These are phyloP conservation scores for Lasius fuliginosus DNA, from an alignment of 2,888 invertebrate species.

Conservation along the genomic window DNA sequence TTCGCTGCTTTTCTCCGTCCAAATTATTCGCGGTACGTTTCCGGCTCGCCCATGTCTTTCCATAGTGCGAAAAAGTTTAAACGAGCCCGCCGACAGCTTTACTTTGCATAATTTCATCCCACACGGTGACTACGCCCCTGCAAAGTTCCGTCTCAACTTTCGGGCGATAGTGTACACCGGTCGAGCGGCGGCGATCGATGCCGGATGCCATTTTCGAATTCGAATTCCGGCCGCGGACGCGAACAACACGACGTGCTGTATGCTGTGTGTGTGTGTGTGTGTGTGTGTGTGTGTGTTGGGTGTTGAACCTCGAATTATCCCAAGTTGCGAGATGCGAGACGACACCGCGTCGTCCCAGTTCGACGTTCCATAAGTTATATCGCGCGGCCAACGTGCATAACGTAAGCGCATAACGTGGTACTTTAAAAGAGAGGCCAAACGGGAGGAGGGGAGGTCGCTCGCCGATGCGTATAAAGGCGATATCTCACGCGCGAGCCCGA, in stretches of 20 bases:
- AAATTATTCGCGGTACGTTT: neutral
- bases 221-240: conserved; percentile 46
- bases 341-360: conserved; percentile 13
- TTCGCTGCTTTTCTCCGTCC: neutral
- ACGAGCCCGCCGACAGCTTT: conserved; percentile 16
- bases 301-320: conserved; percentile 35
- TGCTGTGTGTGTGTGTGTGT: neutral
- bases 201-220: conserved; percentile 54
- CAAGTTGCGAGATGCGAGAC: conserved; percentile 8
- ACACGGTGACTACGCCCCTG: conserved; percentile 43
- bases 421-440: conserved; percentile 65
- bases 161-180: conserved; percentile 43
- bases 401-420: conserved; percentile 50
- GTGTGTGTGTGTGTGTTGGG: neutral
- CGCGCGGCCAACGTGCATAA: conserved; percentile 64
- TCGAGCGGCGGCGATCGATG: conserved; percentile 43
- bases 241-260: neutral
- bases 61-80: conserved; percentile 23
- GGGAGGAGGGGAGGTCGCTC: conserved; percentile 28
- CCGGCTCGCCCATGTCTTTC: neutral
- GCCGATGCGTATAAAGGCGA: conserved; percentile 49
- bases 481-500: conserved; percentile 42
- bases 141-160: conserved; percentile 46
- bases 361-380: conserved; percentile 29
- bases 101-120: conserved; percentile 46